Conservation (phyloP, 2,888 invertebrate genomes). For the Tetramorium bicarinatum region DNA sequence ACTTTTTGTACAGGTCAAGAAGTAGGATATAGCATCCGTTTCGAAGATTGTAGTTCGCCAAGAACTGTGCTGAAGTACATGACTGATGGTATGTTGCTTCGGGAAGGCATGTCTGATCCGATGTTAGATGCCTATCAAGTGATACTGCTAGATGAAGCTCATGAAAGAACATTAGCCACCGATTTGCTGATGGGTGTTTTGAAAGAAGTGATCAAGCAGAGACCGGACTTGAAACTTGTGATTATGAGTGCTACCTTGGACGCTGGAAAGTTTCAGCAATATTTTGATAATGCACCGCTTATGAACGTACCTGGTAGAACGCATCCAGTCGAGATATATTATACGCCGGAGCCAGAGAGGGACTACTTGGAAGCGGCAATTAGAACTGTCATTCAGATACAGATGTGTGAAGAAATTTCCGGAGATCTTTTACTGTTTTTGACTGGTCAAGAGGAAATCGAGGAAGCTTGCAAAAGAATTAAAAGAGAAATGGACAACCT, state of each 20-base stretch:
- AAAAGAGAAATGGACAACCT: constrained; percentile 98
- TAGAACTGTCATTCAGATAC: constrained; percentile 98
- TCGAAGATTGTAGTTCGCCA: constrained; percentile 98
- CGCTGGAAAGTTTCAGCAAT: constrained; percentile 99
- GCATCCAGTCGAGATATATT: constrained; percentile 99
- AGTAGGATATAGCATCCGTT: constrained; percentile 98
- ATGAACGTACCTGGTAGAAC: constrained; percentile 99
- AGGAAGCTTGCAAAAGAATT: constrained; percentile 99
- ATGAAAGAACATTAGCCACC: constrained; percentile 99
- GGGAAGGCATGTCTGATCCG: constrained; percentile 99
- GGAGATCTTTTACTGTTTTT: constrained; percentile 98
- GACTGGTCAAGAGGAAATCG: constrained; percentile 97
- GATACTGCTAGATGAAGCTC: constrained; percentile 98
- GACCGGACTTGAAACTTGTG: constrained; percentile 97
- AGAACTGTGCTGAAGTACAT: constrained; percentile 98
- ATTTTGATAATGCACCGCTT: constrained; percentile 99
- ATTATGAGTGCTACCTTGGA: constrained; percentile 99
- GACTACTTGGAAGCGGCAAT: constrained; percentile 99
- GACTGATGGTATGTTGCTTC: constrained; percentile 99
- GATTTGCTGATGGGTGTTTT: constrained; percentile 99
- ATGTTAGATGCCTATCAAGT: constrained; percentile 98
- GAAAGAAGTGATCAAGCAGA: constrained; percentile 98
- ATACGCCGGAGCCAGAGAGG: constrained; percentile 99
- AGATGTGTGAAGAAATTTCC: constrained; percentile 96
- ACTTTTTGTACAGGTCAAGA: constrained; percentile 89